Conservation (phyloP, 2,113 vertebrate genomes). For the Formicarius rufipectus region DNA sequence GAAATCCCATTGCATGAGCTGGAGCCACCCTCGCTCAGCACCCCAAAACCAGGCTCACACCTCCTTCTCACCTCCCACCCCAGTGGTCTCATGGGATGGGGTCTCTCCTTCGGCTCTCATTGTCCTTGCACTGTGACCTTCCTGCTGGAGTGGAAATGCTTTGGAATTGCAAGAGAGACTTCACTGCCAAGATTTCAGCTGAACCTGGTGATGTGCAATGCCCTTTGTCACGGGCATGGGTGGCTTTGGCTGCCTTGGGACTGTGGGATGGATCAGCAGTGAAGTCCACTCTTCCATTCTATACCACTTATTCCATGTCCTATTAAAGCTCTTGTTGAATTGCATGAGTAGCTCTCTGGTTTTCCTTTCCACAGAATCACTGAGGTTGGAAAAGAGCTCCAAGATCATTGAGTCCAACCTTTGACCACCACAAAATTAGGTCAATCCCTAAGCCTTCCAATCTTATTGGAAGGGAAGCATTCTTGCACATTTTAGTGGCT, state of each 20-base stretch:
- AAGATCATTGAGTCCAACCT: background rate
- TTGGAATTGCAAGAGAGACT: background rate
- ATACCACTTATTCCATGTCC: background rate
- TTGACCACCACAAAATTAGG: background rate
- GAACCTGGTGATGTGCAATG: background rate
- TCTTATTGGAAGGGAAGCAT: background rate
- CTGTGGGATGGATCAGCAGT: rapidly evolving
- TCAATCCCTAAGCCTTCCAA: background rate
- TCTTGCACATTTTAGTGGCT: background rate
- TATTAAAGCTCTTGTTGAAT: background rate
- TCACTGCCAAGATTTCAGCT: background rate
- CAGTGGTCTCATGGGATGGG: rapidly evolving
- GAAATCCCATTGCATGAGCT: background rate
- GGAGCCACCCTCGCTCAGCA: background rate
- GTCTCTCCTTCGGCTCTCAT: background rate
- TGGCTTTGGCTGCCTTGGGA: background rate
- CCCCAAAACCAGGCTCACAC: background rate
- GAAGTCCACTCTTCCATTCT: background rate
- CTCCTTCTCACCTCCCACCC: background rate
- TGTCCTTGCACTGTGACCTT: background rate
- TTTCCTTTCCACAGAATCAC: background rate
- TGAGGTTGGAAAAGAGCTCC: background rate
- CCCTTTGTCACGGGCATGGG: rapidly evolving
- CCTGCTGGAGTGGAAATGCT: background rate
- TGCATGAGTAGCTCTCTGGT: background rate